Conservation (phyloP, 2,797 vertebrate species). For the Protonibea diacanthus region DNA sequence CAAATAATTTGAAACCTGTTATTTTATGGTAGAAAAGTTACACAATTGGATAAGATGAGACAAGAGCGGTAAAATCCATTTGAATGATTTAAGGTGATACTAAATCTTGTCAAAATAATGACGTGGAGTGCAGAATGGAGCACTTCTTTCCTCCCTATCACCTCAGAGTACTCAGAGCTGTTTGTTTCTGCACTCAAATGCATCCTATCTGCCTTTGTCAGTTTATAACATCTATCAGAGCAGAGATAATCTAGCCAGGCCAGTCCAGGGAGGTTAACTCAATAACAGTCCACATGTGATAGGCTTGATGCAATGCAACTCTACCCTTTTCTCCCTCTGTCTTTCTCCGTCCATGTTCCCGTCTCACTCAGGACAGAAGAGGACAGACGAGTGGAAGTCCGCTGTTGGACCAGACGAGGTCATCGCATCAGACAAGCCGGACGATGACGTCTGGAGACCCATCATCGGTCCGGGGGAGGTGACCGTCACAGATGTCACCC, state of each 20-base stretch:
- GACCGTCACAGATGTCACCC: conserved; percentile 97
- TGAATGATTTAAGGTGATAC: not conserved
- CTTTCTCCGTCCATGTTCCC: conserved; percentile 2
- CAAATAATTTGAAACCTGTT: too few species aligned
- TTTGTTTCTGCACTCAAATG: conserved; percentile 21
- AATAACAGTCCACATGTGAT: conserved; percentile 32
- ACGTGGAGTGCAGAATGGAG: not conserved
- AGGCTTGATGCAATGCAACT: conserved; percentile 36
- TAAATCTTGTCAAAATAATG: conserved; percentile 7
- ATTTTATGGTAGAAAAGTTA: too few species aligned
- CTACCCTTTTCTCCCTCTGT: not conserved
- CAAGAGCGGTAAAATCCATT: not conserved
- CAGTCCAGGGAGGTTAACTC: conserved; percentile 41
- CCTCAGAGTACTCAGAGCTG: conserved; percentile 5
- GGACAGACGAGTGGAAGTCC: conserved; percentile 67
- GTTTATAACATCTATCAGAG: conserved; percentile 34
- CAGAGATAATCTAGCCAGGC: conserved; percentile 34
- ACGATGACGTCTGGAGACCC: conserved; percentile 72
- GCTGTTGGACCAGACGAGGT: conserved; percentile 39
- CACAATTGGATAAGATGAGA: too few species aligned
- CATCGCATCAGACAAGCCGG: conserved; percentile 35
- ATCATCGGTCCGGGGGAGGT: conserved; percentile 84
- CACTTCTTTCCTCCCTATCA: not conserved
- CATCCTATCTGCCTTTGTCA: conserved; percentile 14
- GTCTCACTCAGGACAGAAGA: conserved; percentile 64